Base-by-base conservation (phyloP, 2,888 invertebrate species). In the Microchrysa polita region DNA sequence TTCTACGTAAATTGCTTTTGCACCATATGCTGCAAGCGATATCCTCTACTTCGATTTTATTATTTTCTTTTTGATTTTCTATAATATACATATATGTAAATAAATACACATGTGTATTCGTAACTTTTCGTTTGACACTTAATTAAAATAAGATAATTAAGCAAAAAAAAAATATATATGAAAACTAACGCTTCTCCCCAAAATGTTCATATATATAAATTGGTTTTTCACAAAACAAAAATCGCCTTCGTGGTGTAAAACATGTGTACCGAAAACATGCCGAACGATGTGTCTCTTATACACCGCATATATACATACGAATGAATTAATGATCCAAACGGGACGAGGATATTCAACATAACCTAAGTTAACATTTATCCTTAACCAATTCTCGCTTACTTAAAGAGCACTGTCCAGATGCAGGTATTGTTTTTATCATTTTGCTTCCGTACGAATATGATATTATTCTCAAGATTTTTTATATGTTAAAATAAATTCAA, bases 341-440 rank as follows among this genome's bases (percentile, higher is more conserved):
- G 57, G 55, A 57, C 69, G 69, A 57, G 69, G 69, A 69, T 40
- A 57, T 69, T 20, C 18, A 18, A 5, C 22, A 55, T n/a, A n/a
- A n/a, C 42, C 16, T 55, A 16, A 40, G 27, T 34, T 5, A 34
- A 34, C 34, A 67, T n/a, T 48, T 48, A 48, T 20, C 27, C n/a
- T 69, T 67, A 57, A 59, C 20, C 34, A 40, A 53, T 55, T 67
- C 57, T 42, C 55, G 4, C 55, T 57, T 69, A 18, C 20, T 53
- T 16, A 69, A 34, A 69, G 69, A 69, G 55, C 69, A 69, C 69
- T 69, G 69, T 34, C 55, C 27, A 40, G 16, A 34, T 57, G 55
- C 69, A 69, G 69, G 69, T 69, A 69, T 55, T 69, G 27, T 63
- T 42, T 23, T 69, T 55, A 55, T 55, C 44, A 48, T 65, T 20